These are phyloP conservation scores for Apis florea DNA, from an alignment of 1,140 invertebrate species.

Conservation along the genomic window DNA sequence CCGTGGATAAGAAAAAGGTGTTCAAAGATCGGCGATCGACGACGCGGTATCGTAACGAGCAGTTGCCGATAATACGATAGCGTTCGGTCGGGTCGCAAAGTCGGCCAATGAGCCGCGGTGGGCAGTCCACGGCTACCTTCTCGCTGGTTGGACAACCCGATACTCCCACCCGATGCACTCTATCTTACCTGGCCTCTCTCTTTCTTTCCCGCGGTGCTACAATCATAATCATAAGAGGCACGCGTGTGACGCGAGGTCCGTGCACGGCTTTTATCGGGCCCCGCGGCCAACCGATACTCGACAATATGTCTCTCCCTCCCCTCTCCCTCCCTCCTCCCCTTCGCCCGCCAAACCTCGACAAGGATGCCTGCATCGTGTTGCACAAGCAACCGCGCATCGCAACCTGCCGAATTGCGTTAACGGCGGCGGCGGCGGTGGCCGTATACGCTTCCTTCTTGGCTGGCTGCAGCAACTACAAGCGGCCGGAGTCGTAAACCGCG, in stretches of 20 bases:
- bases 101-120: conserved; percentile 78
- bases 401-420: conserved; percentile 4
- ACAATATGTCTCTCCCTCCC: too few species aligned
- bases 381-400: not conserved
- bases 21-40: conserved; percentile 34
- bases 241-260: conserved; percentile 38
- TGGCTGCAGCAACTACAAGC: not conserved
- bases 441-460: not conserved
- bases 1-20: conserved; percentile 7
- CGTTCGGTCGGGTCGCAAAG: conserved; percentile 65
- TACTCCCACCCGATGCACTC: conserved; percentile 62
- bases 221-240: conserved; percentile 66
- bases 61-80: conserved; percentile 67
- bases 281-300: not conserved
- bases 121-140: conserved; percentile 75
- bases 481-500: conserved; percentile 10
- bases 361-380: not conserved
- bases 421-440: not conserved
- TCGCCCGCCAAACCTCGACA: too few species aligned
- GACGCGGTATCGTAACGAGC: conserved; percentile 55
- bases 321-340: not conserved
- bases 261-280: conserved; percentile 33
- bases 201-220: conserved; percentile 58
- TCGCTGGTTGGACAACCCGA: conserved; percentile 75
- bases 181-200: conserved; percentile 60